Base-by-base conservation (phyloP, 2,113 vertebrate genomes). In the Monarcha castaneiventris region DNA sequence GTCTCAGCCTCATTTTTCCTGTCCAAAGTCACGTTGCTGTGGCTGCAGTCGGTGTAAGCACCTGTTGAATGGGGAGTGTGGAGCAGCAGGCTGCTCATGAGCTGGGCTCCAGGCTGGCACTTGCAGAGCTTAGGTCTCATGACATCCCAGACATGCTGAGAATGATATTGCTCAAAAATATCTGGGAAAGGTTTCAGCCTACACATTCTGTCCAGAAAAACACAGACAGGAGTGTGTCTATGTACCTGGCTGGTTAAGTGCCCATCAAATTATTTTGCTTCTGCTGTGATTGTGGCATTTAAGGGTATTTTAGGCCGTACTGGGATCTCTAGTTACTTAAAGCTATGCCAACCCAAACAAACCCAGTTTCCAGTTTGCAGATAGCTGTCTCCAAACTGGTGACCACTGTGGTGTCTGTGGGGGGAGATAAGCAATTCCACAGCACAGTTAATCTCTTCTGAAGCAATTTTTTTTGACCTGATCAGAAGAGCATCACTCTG, bases 1-100 rank as follows among this genome's bases (percentile, higher is more conserved):
- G 20, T 58, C n/a, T 44, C 59, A 41, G 55, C 16, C 37, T 80
- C 21, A 17, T 9, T 83, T 79, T 73, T 52, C 37, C 43, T 41
- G 15, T 17, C 54, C 2, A 3, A 18, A 39, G 58, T 76, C 39
- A 32, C 0, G 0, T 16, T 85, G 33, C 43, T 62, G 43, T 25
- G 58, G 48, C 59, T 82, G 56, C 46, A 39, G 4, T 37, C 55
- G 39, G 25, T 15, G 35, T 17, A 41, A 63, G 18, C 26, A 46
- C 35, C 33, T 11, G 3, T 8, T 26, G 23, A 48, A n/a, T 0
- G 1, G 64, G 66, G 27, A 54, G 30, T 1, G 15, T 16, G 11
- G 37, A 88, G 23, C 27, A 62, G 41, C 23, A 86, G 33, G 43
- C 9, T 85, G 58, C 23, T 33, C 1, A 1, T 6, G 14, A 69